Evolutionary conservation across 23 tunicate species (phyloP).

Genomic region (Ciona savignyi): DNA sequence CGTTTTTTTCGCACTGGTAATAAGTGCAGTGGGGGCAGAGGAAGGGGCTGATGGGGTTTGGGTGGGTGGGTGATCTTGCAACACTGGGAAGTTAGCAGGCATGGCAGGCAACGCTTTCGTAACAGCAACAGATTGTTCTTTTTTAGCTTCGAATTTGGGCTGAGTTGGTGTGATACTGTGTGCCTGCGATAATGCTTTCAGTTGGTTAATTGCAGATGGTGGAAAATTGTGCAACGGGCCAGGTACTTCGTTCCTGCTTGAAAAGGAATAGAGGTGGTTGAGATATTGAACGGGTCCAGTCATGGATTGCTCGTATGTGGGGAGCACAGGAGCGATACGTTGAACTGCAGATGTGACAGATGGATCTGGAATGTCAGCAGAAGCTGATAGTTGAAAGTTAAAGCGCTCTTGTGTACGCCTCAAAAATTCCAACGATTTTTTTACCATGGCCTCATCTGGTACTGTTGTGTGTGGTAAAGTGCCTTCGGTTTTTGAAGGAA

Average conservation of each 20-base stretch:
- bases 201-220: not conserved
- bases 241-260: not conserved
- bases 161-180: not conserved
- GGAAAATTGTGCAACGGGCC: no score
- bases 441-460: constrained; percentile 17
- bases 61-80: not conserved
- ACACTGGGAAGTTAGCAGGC: not conserved
- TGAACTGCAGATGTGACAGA: not conserved
- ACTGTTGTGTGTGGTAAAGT: no score
- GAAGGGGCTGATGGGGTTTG: not conserved
- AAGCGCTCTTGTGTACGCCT: constrained; percentile 13
- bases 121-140: not conserved
- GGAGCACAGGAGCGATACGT: not conserved
- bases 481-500: no score
- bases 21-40: not conserved
- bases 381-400: not conserved
- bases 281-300: not conserved
- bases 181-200: not conserved
- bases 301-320: not conserved
- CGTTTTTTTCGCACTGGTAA: not conserved
- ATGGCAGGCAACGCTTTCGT: not conserved
- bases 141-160: not conserved
- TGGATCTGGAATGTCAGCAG: not conserved
- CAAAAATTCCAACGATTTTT: constrained; percentile 25
- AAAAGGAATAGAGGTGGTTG: not conserved